A percentile compares a stretch with the other conserved stretches of the same genome.
These are phyloP conservation scores for Tryphoninae sp. DNA, from an alignment of 2,888 invertebrate genomes.

Conservation along the genomic window DNA sequence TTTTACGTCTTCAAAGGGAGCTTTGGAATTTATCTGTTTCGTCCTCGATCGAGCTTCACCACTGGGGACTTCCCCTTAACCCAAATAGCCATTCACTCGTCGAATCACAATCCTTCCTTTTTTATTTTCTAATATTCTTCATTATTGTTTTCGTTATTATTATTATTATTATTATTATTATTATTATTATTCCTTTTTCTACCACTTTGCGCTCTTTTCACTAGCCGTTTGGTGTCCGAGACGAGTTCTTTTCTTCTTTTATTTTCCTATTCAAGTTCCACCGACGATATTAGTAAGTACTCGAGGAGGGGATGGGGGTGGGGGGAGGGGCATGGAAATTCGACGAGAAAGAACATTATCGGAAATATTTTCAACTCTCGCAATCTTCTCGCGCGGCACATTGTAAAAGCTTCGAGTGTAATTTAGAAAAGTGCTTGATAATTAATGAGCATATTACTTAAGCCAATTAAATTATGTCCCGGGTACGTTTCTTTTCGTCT, in stretches of 20 bases:
- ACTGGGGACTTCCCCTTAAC: constrained; percentile 18
- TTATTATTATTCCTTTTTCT: constrained; percentile 1
- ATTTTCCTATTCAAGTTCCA: not conserved
- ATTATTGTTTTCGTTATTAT: too few relatives aligned
- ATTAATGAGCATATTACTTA: too few relatives aligned
- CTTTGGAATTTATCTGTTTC: constrained; percentile 24
- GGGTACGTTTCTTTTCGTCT: too few relatives aligned
- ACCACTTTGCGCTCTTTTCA: constrained; percentile 28
- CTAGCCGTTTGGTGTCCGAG: constrained; percentile 8
- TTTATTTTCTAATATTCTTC: constrained; percentile 15
- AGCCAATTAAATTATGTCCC: too few relatives aligned
- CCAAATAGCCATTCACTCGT: constrained; percentile 51
- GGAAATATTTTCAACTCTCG: constrained; percentile 26
- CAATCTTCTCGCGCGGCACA: too few relatives aligned
- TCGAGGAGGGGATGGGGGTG: not conserved
- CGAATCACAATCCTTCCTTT: constrained; percentile 36
- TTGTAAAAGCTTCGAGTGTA: too few relatives aligned
- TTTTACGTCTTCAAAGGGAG: constrained; percentile 49
- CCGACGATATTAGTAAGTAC: too few relatives aligned
- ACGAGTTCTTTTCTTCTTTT: not conserved
- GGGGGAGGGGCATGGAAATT: not conserved
- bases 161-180: constrained; percentile 3
- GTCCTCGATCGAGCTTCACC: constrained; percentile 10
- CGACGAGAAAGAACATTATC: constrained; percentile 26
- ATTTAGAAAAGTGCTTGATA: too few relatives aligned